A percentile compares a stretch with the other conserved stretches of the same genome.
These are phyloP conservation scores for Diplazon laetatorius DNA, from an alignment of 2,888 invertebrate genomes.

Conservation along the genomic window DNA sequence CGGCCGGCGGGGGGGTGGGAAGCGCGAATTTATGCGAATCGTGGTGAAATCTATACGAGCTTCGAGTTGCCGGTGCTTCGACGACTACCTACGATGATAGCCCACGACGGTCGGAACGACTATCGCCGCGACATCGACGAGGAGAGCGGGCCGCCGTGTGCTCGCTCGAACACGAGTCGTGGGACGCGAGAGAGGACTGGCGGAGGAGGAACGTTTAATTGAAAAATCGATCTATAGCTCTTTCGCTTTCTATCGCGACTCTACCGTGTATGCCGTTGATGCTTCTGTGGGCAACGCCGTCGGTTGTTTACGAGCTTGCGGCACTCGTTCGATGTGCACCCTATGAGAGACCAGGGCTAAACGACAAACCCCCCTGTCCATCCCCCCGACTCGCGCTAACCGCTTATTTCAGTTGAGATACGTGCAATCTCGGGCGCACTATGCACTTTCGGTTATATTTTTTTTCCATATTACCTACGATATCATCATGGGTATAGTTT, in stretches of 20 bases:
- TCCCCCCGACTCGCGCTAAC: not conserved
- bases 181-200: too few species aligned
- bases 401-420: slow-evolving; percentile 21
- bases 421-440: not conserved
- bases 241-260: slow-evolving; percentile 45
- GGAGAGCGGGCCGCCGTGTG: slow-evolving; percentile 6
- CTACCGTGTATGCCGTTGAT: slow-evolving; percentile 45
- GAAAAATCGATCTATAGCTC: slow-evolving; percentile 64
- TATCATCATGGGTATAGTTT: not conserved
- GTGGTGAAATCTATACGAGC: slow-evolving; percentile 62
- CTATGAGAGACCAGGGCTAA: slow-evolving; percentile 56
- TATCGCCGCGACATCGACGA: slow-evolving; percentile 41
- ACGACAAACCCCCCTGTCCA: slow-evolving; percentile 46
- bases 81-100: slow-evolving; percentile 35
- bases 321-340: slow-evolving; percentile 45
- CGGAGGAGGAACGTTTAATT: slow-evolving; percentile 61
- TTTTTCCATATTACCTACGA: not conserved
- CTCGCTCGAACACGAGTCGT: too few species aligned
- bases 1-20: slow-evolving; percentile 17
- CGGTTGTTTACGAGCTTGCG: slow-evolving; percentile 63
- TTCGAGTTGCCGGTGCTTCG: slow-evolving; percentile 27
- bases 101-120: slow-evolving; percentile 42
- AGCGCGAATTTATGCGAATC: slow-evolving; percentile 65
- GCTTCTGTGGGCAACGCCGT: slow-evolving; percentile 40
- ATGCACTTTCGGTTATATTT: slow-evolving; percentile 14